Base-by-base conservation (phyloP, 2,113 vertebrate genomes). In the Prunella himalayana region DNA sequence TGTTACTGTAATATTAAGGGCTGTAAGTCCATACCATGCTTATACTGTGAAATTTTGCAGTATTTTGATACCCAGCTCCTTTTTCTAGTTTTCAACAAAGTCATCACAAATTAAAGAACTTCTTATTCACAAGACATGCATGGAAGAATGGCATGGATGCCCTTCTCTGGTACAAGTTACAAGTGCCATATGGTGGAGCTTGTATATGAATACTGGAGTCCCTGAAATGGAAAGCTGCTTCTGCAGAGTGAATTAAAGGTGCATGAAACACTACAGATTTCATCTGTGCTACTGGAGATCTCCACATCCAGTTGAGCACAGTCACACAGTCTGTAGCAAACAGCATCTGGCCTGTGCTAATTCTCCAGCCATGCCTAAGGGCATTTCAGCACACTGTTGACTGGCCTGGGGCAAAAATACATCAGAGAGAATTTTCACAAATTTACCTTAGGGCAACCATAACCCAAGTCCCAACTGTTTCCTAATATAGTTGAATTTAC, bases 281-380 rank as follows among this genome's bases (percentile, higher is more conserved):
- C 31, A 53, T 41, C 5, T 0, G 0, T 39, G 11, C 15, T 59
- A 2, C 13, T 27, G 30, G 39, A 81, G 54, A 50, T 33, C 18
- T 64, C 35, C 14, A 68, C 44, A 57, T 66, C 25, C 49, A 82
- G 59, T 13, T 19, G 3, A 65, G 4, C 1, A 1, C 23, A 73
- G 11, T 17, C 57, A 61, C 66, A 69, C 12, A 60, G 49, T 59
- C n/a, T 61, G 20, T 69, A 88, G 60, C 18, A 72, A 57, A 49
- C 47, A 42, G 28, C 7, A 5, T 35, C n/a, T 70, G 24, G n/a
- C 12, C 37, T 39, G 24, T 57, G 25, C 12, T 88, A 81, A 77
- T 54, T 73, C 25, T 39, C 80, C 42, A 78, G 31, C 18, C 11
- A 18, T 63, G 28, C 15, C n/a, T 41, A 50, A 21, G 9, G 28